Base-by-base conservation (phyloP, 2,113 vertebrate species). In the Fregata magnificens region DNA sequence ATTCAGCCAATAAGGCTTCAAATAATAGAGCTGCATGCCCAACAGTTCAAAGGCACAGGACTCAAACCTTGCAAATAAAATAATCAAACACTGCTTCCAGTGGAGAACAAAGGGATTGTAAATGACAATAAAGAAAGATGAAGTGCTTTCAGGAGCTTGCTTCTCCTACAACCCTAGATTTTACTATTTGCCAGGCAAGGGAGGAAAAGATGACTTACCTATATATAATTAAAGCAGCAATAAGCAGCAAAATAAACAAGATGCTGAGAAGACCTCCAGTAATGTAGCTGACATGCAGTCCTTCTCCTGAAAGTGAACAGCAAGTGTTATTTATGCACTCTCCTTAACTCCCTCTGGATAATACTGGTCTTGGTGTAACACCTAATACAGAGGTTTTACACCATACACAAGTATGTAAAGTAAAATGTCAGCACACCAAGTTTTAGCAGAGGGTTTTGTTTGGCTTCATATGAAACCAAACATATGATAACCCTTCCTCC, bases 201-300 rank as follows among this genome's bases (percentile, higher is more conserved):
- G 29, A 16, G 34, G 3, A 20, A 65, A 38, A 55, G 16, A 70
- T 50, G 40, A 93, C 97, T 96, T 95, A 99, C 99, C 99, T 99
- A 98, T 99, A 99, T 77, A 99, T 99, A 87, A 99, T 99, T 93
- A 99, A 97, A 71, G 99, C 98, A 29, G 98, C 98, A 29, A 99
- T 99, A 93, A 99, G 98, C 94, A 99, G 98, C 86, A 99, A 98
- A 94, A 99, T 98, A 50, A 99, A 98, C 94, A 99, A 97, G 86
- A 99, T 96, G 56, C 99, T 99, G 84, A 99, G 98, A 82, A 99
- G 98, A 69, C 99, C 99, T 66, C 99, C 99, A 19, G 99, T 99
- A 95, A 99, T 98, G 20, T 99, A 99, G 97, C 99, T 99, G 98
- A 99, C 98, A 2, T 99, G 99, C 80, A 99, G 99, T 58, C 99